Conservation (phyloP, 2,797 vertebrate genomes). For the Myotis planiceps region DNA sequence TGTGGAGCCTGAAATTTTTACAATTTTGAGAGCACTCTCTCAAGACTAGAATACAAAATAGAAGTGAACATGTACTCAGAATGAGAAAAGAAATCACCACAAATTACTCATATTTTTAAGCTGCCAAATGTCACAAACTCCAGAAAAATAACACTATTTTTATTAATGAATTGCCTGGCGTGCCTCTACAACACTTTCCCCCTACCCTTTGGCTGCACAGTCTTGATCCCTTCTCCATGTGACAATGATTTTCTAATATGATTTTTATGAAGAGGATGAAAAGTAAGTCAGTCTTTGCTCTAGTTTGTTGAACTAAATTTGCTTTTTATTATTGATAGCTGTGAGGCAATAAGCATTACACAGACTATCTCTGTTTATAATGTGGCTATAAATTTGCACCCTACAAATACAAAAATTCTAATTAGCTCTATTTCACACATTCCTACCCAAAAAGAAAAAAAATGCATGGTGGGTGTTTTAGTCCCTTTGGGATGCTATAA, state of each 20-base stretch:
- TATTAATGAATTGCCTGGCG: conserved; percentile 20
- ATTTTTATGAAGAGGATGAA: conserved; percentile 56
- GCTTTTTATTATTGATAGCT: conserved; percentile 5
- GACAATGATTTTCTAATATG: conserved; percentile 39
- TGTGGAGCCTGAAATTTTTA: background rate
- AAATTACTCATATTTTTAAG: conserved; percentile 27
- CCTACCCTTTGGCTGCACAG: background rate
- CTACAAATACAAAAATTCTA: background rate
- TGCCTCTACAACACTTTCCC: background rate
- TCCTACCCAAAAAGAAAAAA: background rate
- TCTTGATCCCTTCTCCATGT: background rate
- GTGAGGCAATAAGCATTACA: background rate
- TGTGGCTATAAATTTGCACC: background rate
- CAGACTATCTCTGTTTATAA: background rate
- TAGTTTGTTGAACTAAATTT: conserved; percentile 37
- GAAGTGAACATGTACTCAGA: background rate
- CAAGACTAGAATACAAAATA: background rate
- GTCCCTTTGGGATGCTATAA: background rate
- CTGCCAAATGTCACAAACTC: background rate
- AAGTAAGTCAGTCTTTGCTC: conserved; percentile 31
- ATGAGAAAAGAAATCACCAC: background rate
- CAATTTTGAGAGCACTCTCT: background rate
- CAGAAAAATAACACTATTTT: background rate
- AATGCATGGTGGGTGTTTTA: background rate
- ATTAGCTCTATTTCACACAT: conserved; percentile 11